A percentile compares a stretch with the other conserved stretches of the same genome.
Conservation (phyloP, 1,140 invertebrate genomes). For the Nephotettix cincticeps region DNA sequence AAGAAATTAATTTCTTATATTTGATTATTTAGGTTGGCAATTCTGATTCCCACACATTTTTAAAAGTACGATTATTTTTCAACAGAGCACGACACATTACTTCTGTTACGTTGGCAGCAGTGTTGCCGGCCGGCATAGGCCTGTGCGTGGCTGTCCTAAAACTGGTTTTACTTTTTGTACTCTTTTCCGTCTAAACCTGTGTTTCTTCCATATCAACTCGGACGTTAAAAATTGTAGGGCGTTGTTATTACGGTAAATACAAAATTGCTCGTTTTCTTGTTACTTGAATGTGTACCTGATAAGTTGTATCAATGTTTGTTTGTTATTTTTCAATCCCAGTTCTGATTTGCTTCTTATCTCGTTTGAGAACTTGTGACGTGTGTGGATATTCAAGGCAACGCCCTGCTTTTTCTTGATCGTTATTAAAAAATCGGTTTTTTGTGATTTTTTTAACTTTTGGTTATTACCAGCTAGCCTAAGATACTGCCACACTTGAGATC, state of each 20-base stretch:
- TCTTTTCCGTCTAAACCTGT: background rate
- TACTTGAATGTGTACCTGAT: conserved; percentile 2
- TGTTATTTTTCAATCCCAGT: conserved; percentile 2
- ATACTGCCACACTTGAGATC: background rate
- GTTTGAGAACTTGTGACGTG: conserved; percentile 14
- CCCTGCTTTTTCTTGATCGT: background rate
- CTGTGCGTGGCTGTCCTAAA: conserved; percentile 7
- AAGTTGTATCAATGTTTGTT: conserved; percentile 7
- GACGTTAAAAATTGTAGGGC: conserved; percentile 13
- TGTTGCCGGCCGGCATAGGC: conserved; percentile 10
- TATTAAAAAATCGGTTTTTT: background rate
- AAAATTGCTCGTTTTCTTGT: background rate
- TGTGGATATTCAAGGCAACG: conserved; percentile 15
- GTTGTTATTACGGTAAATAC: background rate
- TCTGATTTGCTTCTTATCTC: conserved; percentile 3
- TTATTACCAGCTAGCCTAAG: background rate
- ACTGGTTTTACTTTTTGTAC: conserved; percentile 20
- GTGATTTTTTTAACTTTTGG: background rate
- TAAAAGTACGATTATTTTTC: no score
- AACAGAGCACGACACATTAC: no score
- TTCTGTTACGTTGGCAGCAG: conserved; percentile 8
- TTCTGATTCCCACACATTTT: no score
- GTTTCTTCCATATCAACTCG: conserved; percentile 9
- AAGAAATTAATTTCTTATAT: no score
- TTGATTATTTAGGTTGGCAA: no score